Base-by-base conservation (phyloP, 2,797 vertebrate genomes). In the Falco peregrinus region DNA sequence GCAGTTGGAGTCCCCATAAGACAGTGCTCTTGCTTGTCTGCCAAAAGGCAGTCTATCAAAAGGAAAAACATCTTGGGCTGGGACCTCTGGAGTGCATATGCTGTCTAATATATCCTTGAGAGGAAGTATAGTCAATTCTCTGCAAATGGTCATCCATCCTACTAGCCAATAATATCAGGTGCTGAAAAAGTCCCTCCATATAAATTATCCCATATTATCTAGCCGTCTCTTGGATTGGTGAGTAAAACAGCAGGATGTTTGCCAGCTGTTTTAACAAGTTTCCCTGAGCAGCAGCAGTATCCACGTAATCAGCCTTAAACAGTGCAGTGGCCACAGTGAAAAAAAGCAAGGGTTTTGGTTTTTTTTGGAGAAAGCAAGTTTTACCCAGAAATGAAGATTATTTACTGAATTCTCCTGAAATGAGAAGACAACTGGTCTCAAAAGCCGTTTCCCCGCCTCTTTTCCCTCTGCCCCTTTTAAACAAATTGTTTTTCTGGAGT, bases 71-170 rank as follows among this genome's bases (percentile, higher is more conserved):
- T 33, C 56, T 56, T 64, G 19, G 48, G 16, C 10, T 79, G 70
- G 59, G 84, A 47, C 54, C 87, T 90, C 86, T 89, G 90, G 93
- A 94, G 77, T 70, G 39, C 43, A 73, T 54, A 14, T 67, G 84
- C 35, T 79, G 35, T n/a, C 63, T 73, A n/a, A 92, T 56, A 60
- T 25, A 56, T 82, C 75, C 71, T 69, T 64, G 67, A 79, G 63
- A 87, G 86, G 78, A 94, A 69, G 26, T 25, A 12, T 63, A 96
- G 75, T 89, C 84, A 83, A 16, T 90, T 90, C 22, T 86, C 51
- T 85, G 67, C 43, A 79, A 89, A 60, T 8, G 51, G 7, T 45
- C 89, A 94, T 80, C 84, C 1, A 4, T 84, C 67, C 67, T 54
- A 9, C n/a, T 45, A 79, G 73, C 47, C 86, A 89, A 67, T 14